Conservation (phyloP, 1,140 invertebrate species). For the Cydia strobilella region DNA sequence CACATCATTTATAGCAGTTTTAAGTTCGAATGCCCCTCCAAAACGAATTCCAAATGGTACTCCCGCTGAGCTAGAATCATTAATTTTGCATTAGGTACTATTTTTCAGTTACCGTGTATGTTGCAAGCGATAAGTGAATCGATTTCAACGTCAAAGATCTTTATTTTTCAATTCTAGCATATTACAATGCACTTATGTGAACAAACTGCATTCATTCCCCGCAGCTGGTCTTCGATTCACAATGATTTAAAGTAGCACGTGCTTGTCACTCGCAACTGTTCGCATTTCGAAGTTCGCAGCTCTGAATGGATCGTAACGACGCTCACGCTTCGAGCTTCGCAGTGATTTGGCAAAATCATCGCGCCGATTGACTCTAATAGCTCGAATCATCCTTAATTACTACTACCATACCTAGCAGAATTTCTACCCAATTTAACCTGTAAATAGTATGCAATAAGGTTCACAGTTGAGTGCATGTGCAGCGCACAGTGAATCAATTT, state of each 20-base stretch:
- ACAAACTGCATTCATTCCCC: neutral
- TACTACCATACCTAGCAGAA: neutral
- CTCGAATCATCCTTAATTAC: conserved; percentile 13
- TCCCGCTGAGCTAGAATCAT: too few species aligned
- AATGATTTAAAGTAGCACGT: conserved; percentile 1
- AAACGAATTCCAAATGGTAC: too few species aligned
- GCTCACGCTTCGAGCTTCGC: neutral
- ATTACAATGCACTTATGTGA: neutral
- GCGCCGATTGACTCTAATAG: conserved; percentile 5
- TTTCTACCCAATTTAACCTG: neutral
- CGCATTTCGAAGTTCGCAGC: neutral
- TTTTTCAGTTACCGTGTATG: too few species aligned
- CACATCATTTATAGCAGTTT: too few species aligned
- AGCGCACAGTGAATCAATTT: conserved; percentile 1
- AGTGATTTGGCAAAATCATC: conserved; percentile 12
- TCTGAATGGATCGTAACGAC: conserved; percentile 1
- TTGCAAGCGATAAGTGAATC: too few species aligned
- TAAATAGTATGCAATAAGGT: neutral
- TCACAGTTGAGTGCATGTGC: neutral
- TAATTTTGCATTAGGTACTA: too few species aligned
- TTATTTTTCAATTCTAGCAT: too few species aligned
- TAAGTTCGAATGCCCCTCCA: too few species aligned
- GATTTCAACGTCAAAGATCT: too few species aligned
- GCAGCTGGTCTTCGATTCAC: neutral
- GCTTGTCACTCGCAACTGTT: neutral